These are phyloP conservation scores for Caradrina kadenii DNA, from an alignment of 2,888 invertebrate genomes.

Conservation along the genomic window DNA sequence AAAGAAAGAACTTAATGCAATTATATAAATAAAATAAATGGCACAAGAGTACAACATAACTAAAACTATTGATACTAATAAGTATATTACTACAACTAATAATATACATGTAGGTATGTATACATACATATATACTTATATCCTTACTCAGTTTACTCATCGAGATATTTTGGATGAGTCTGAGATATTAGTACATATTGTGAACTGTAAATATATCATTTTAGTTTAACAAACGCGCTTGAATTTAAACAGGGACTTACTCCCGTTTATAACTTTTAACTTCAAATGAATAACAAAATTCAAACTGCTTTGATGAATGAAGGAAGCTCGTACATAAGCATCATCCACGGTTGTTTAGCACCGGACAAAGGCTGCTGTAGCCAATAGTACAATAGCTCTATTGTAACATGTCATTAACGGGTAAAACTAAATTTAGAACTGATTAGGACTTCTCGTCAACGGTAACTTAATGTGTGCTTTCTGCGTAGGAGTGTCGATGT, in stretches of 20 bases:
- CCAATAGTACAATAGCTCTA: constrained; percentile 26
- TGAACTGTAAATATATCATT: not conserved
- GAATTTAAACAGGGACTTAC: not conserved
- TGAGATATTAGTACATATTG: not conserved
- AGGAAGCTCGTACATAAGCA: constrained; percentile 44
- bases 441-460: constrained; percentile 8
- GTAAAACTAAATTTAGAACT: constrained; percentile 15
- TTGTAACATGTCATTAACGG: constrained; percentile 34
- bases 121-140: no score
- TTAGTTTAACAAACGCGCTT: not conserved
- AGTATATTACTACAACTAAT: no score
- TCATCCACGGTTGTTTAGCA: constrained; percentile 4
- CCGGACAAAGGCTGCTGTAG: constrained; percentile 27
- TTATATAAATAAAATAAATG: no score
- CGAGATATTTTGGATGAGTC: not conserved
- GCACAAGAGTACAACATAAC: no score
- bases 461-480: not conserved
- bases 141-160: no score
- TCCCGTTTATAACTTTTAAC: constrained; percentile 22
- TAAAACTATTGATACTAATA: no score
- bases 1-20: no score
- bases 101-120: no score
- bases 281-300: constrained; percentile 7
- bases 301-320: constrained; percentile 42
- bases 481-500: not conserved